Conservation (phyloP, 2,888 invertebrate species). For the Villa cingulata region DNA sequence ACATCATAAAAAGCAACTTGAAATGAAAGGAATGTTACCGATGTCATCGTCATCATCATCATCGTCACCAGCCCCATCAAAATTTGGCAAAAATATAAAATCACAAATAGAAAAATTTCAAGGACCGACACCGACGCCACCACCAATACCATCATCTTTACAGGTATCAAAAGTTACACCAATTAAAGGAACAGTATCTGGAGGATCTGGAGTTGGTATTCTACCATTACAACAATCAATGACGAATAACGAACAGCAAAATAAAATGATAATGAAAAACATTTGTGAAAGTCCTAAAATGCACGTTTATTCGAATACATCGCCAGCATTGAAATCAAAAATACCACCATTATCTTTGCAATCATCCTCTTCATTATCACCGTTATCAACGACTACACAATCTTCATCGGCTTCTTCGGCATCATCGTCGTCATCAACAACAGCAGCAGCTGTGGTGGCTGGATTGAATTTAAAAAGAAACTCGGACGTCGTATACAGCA, state of each 20-base stretch:
- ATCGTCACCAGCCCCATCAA: conserved; percentile 19
- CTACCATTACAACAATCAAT: too few species aligned
- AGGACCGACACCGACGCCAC: neutral
- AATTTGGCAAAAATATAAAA: conserved; percentile 3
- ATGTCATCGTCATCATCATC: conserved; percentile 18
- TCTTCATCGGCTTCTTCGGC: neutral
- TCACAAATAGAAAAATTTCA: neutral
- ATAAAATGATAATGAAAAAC: too few species aligned
- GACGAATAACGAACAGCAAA: too few species aligned
- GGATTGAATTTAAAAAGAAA: neutral
- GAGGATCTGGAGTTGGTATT: too few species aligned
- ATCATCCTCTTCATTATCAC: neutral
- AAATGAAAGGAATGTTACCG: conserved; percentile 24
- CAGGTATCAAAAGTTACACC: too few species aligned
- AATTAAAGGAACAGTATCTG: too few species aligned
- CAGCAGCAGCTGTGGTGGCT: too few species aligned
- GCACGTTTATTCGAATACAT: neutral
- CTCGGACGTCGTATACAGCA: conserved; percentile 39
- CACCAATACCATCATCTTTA: too few species aligned
- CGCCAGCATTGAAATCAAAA: neutral
- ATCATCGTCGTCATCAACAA: neutral
- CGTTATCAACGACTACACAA: neutral
- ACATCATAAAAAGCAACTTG: conserved; percentile 35
- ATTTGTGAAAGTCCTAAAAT: neutral
- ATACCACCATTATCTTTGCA: neutral